Conservation (phyloP, 2,113 vertebrate genomes). For the Istiophorus platypterus region DNA sequence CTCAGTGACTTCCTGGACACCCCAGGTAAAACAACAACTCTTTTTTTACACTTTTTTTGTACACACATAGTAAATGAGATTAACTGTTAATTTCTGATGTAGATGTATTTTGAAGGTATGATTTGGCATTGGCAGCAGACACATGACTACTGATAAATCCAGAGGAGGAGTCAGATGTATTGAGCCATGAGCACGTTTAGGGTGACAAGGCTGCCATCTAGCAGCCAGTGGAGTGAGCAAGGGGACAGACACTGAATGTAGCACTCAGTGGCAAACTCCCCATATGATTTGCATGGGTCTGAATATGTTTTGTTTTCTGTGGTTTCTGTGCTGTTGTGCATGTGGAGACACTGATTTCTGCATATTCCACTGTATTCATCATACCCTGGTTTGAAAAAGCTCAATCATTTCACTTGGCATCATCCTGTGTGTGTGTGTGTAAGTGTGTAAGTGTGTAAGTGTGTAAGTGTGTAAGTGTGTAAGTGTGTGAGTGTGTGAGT, state of each 20-base stretch:
- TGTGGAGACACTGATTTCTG: neutral
- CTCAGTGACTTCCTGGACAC: neutral
- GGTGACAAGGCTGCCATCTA: slow-evolving; percentile 39
- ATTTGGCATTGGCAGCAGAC: slow-evolving; percentile 36
- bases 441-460: neutral
- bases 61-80: neutral
- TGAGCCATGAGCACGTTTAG: neutral
- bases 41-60: neutral
- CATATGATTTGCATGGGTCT: neutral
- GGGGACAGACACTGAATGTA: neutral
- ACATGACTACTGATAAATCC: slow-evolving; percentile 29
- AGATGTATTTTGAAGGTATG: slow-evolving; percentile 10
- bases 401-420: slow-evolving; percentile 19
- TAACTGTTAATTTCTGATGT: neutral
- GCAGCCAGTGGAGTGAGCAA: slow-evolving; percentile 12
- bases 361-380: slow-evolving; percentile 35
- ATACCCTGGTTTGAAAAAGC: slow-evolving; percentile 47
- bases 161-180: neutral
- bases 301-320: neutral
- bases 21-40: neutral
- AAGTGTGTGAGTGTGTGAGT: neutral
- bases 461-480: neutral
- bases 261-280: neutral
- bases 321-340: neutral
- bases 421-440: neutral